Conservation (phyloP, 2,113 vertebrate species). For the Gyps fulvus region DNA sequence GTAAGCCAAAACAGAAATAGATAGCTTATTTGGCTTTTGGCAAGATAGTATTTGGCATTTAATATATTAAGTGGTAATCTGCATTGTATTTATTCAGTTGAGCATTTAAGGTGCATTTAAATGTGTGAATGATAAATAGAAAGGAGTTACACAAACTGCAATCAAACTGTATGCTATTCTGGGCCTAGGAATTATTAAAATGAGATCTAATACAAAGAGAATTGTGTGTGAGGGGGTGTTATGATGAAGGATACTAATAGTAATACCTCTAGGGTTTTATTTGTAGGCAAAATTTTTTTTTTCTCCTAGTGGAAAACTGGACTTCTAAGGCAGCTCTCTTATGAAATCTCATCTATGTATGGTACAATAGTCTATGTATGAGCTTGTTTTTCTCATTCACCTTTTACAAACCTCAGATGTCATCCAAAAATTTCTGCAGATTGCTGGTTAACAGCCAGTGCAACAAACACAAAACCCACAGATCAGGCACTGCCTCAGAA, state of each 20-base stretch:
- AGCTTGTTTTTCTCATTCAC: background rate
- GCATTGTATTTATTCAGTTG: slow-evolving; percentile 23
- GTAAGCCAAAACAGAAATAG: slow-evolving; percentile 4
- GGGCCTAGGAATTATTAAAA: background rate
- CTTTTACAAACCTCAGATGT: background rate
- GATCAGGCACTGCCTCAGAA: background rate
- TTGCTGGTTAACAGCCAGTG: background rate
- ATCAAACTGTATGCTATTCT: background rate
- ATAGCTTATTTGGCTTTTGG: background rate
- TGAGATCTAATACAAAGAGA: background rate
- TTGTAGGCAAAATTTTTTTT: background rate
- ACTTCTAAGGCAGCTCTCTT: background rate
- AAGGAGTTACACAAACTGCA: background rate
- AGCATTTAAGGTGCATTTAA: slow-evolving; percentile 8
- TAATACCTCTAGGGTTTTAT: background rate
- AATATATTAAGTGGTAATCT: slow-evolving; percentile 19
- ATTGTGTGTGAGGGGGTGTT: rapidly evolving
- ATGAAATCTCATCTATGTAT: background rate
- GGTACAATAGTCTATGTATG: background rate
- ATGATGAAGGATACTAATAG: background rate
- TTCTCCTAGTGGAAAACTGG: background rate
- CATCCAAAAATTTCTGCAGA: background rate
- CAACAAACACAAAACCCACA: background rate
- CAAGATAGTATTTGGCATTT: background rate
- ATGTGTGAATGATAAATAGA: background rate